Evolutionary conservation across 2,113 vertebrate species (phyloP).

Genomic region (Neolamprologus falcicula): DNA sequence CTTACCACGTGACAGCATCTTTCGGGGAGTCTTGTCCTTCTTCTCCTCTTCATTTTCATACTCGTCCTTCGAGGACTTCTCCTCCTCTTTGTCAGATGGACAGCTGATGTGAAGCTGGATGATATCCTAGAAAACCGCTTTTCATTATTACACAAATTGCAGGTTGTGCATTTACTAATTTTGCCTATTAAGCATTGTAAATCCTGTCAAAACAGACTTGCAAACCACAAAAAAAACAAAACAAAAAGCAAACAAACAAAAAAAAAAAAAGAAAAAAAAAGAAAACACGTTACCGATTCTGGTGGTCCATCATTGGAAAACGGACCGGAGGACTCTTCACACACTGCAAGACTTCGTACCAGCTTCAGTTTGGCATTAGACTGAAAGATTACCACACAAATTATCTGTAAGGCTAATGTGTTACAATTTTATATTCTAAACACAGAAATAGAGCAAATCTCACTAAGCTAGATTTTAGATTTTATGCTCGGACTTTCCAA

Average conservation of each 20-base stretch:
- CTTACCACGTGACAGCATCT: slow-evolving; percentile 94
- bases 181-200: neutral
- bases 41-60: slow-evolving; percentile 95
- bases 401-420: neutral
- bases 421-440: neutral
- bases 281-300: slow-evolving; percentile 68
- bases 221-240: neutral
- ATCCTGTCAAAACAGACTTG: neutral
- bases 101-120: slow-evolving; percentile 97
- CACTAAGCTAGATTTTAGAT: neutral
- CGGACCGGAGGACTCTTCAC: slow-evolving; percentile 89
- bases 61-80: slow-evolving; percentile 89
- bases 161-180: neutral
- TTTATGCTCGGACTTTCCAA: neutral
- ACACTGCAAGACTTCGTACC: slow-evolving; percentile 95
- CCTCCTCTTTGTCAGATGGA: slow-evolving; percentile 96
- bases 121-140: slow-evolving; percentile 78
- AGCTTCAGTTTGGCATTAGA: slow-evolving; percentile 97
- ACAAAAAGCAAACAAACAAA: no score
- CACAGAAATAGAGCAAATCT: neutral
- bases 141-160: neutral
- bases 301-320: slow-evolving; percentile 81
- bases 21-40: slow-evolving; percentile 89
- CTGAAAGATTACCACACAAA: slow-evolving; percentile 63
- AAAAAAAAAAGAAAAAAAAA: no score